These are phyloP conservation scores for Platycheirus albimanus DNA, from an alignment of 2,888 invertebrate species.

Conservation along the genomic window DNA sequence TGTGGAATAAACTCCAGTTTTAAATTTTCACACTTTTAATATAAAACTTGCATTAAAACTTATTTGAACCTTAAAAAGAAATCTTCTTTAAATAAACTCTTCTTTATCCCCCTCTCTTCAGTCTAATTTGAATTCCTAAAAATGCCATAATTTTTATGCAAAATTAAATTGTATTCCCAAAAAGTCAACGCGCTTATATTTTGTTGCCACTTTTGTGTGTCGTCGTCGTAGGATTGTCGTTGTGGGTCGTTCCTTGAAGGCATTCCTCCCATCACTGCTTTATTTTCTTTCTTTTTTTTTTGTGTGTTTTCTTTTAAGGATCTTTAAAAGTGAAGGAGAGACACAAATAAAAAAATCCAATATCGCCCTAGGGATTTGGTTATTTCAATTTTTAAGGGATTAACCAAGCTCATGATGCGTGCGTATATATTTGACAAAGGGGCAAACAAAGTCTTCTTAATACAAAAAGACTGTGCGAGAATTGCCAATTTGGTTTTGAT, in stretches of 20 bases:
- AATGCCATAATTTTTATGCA: neutral
- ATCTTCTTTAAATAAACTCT: no score
- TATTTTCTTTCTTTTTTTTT: neutral
- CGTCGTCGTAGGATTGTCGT: no score
- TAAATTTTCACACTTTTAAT: no score
- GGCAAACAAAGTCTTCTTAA: slow-evolving; percentile 25
- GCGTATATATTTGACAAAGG: slow-evolving; percentile 27
- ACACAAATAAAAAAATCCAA: slow-evolving; percentile 52
- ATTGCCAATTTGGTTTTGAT: slow-evolving; percentile 54
- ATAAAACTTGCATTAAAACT: no score
- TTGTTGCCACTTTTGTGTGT: slow-evolving; percentile 31
- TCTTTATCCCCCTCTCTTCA: no score
- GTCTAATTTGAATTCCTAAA: slow-evolving; percentile 60
- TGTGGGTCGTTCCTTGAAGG: slow-evolving; percentile 16
- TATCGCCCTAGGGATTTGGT: slow-evolving; percentile 64
- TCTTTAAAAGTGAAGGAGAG: neutral
- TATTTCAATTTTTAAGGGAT: slow-evolving; percentile 70
- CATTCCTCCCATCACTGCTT: slow-evolving; percentile 1
- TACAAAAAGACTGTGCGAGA: slow-evolving; percentile 29
- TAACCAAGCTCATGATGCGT: slow-evolving; percentile 66
- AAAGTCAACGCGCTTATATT: slow-evolving; percentile 8
- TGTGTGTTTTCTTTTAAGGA: no score
- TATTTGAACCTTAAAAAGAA: no score
- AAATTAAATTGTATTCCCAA: neutral
- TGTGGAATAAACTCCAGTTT: no score